These are phyloP conservation scores for Diadegma fenestrale DNA, from an alignment of 2,888 invertebrate genomes.

Conservation along the genomic window DNA sequence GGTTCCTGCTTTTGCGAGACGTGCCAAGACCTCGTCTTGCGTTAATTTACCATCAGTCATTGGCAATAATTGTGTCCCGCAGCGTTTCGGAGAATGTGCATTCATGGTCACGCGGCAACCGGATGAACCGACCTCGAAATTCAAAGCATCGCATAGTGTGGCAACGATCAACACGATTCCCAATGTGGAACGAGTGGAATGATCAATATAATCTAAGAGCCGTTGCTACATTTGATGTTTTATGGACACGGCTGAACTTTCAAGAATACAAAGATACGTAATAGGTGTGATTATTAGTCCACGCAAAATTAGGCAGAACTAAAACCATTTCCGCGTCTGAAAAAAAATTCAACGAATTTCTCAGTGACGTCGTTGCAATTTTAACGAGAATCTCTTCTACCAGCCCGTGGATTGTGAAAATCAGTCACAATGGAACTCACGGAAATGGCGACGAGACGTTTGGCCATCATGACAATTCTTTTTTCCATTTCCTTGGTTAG, in stretches of 20 bases:
- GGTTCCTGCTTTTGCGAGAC: too few species aligned
- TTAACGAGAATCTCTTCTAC: too few species aligned
- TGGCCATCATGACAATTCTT: too few species aligned
- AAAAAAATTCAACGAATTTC: not conserved
- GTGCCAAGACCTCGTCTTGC: conserved; percentile 65
- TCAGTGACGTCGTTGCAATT: not conserved
- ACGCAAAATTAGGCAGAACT: too few species aligned
- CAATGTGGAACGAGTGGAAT: not conserved
- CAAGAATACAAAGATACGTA: not conserved
- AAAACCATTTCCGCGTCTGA: too few species aligned
- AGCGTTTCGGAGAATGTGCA: conserved; percentile 78
- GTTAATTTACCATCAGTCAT: conserved; percentile 83
- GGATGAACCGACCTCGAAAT: conserved; percentile 66
- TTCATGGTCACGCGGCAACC: conserved; percentile 78
- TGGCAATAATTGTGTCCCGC: conserved; percentile 80
- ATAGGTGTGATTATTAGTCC: not conserved
- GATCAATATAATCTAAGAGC: not conserved
- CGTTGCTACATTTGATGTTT: not conserved
- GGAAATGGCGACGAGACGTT: not conserved
- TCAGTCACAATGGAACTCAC: not conserved
- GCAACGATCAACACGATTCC: conserved; percentile 22
- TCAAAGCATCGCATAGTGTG: conserved; percentile 28
- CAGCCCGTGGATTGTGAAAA: not conserved
- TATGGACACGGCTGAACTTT: not conserved
- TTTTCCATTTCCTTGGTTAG: too few species aligned